These are phyloP conservation scores for Baronia brevicornis DNA, from an alignment of 2,888 invertebrate genomes.

Conservation along the genomic window DNA sequence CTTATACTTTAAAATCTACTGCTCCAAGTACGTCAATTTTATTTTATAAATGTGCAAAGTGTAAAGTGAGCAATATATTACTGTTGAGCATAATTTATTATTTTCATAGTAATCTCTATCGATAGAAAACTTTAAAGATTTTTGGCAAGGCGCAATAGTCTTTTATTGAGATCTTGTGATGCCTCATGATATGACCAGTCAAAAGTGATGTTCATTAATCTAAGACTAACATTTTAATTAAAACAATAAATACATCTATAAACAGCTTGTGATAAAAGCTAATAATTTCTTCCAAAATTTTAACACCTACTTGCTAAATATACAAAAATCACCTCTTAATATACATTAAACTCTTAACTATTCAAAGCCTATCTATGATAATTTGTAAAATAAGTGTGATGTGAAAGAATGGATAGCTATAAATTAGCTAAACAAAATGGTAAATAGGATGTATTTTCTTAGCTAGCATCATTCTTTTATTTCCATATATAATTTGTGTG, in stretches of 20 bases:
- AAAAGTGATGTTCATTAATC: slow-evolving; percentile 46
- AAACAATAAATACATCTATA: slow-evolving; percentile 33
- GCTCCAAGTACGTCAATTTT: too few species aligned
- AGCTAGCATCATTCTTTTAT: too few species aligned
- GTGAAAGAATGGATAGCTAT: too few species aligned
- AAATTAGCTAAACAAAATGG: too few species aligned
- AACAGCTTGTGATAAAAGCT: slow-evolving; percentile 22
- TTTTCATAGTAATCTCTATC: slow-evolving; percentile 16
- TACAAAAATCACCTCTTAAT: slow-evolving; percentile 9
- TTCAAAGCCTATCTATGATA: too few species aligned
- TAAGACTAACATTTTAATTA: slow-evolving; percentile 22
- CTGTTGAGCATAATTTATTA: slow-evolving; percentile 24
- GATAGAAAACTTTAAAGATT: slow-evolving; percentile 24
- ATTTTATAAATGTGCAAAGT: slow-evolving; percentile 11
- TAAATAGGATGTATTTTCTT: too few species aligned
- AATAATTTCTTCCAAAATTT: slow-evolving; percentile 20
- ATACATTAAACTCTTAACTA: too few species aligned
- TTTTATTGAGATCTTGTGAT: slow-evolving; percentile 66
- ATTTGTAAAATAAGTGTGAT: too few species aligned
- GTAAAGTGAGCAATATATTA: slow-evolving; percentile 37
- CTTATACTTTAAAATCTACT: slow-evolving; percentile 7
- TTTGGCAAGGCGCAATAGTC: slow-evolving; percentile 69
- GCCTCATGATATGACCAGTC: slow-evolving; percentile 47
- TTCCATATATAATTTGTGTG: too few species aligned
- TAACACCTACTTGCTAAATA: slow-evolving; percentile 6